These are phyloP conservation scores for Mechanitis mazaeus DNA, from an alignment of 2,888 invertebrate species.

Conservation along the genomic window DNA sequence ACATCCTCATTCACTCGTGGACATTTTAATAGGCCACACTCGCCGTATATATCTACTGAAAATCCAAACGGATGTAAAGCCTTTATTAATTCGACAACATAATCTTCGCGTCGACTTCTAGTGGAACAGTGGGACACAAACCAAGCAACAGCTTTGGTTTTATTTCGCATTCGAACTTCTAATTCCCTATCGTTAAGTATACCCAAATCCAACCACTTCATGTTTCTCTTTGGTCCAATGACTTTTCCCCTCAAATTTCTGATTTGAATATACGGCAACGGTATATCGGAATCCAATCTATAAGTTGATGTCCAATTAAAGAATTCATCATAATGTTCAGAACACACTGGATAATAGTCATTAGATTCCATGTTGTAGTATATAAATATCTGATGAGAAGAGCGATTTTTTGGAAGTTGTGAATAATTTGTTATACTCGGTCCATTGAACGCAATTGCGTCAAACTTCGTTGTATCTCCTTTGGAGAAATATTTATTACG, in stretches of 20 bases:
- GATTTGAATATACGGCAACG: constrained; percentile 51
- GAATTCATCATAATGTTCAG: constrained; percentile 46
- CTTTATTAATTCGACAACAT: constrained; percentile 41
- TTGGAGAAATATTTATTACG: constrained; percentile 42
- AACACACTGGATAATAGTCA: constrained; percentile 56
- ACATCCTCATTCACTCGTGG: constrained; percentile 36
- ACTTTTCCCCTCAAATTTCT: constrained; percentile 42
- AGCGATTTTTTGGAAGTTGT: constrained; percentile 44
- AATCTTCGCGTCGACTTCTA: constrained; percentile 44
- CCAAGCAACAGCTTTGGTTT: constrained; percentile 64
- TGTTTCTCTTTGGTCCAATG: constrained; percentile 51
- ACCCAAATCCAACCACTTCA: constrained; percentile 40
- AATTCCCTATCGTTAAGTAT: constrained; percentile 36
- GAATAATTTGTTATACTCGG: constrained; percentile 36
- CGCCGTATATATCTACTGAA: constrained; percentile 73
- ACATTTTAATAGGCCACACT: constrained; percentile 63
- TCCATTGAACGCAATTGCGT: constrained; percentile 61
- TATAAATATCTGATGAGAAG: constrained; percentile 56
- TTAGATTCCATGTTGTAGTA: constrained; percentile 63
- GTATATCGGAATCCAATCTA: constrained; percentile 60
- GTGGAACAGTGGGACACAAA: constrained; percentile 59
- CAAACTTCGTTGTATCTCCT: constrained; percentile 47
- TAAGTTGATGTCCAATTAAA: constrained; percentile 70
- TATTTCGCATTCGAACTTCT: constrained; percentile 41
- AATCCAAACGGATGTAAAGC: constrained; percentile 40